Percentiles rank a stretch among this genome's conserved stretches.
Conservation (phyloP, 2,888 invertebrate species). For the Philereme transversata region DNA sequence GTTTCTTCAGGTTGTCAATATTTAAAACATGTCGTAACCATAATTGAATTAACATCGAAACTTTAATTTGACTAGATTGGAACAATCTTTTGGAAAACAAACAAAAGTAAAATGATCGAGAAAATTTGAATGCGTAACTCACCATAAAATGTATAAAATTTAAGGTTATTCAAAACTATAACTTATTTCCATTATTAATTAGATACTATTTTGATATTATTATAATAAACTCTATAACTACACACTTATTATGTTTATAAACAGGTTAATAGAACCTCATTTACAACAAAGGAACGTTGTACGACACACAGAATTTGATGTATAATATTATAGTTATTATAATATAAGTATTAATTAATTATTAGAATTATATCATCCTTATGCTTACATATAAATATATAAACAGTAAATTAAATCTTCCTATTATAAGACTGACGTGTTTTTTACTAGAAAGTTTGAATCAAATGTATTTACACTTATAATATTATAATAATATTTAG, state of each 20-base stretch:
- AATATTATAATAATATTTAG: constrained; percentile 66
- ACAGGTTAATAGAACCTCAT: constrained; percentile 70
- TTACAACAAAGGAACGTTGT: constrained; percentile 74
- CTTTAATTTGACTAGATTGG: too few species aligned
- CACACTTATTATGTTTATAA: constrained; percentile 59
- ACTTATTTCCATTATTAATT: constrained; percentile 48
- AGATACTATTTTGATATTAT: constrained; percentile 50
- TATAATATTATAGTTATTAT: constrained; percentile 51
- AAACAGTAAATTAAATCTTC: constrained; percentile 53
- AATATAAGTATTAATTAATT: neutral
- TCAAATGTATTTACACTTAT: constrained; percentile 68
- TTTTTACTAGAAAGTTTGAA: constrained; percentile 64
- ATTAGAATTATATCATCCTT: constrained; percentile 36
- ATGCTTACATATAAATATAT: constrained; percentile 58
- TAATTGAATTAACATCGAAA: too few species aligned
- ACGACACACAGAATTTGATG: constrained; percentile 67
- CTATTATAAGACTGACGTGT: constrained; percentile 64
- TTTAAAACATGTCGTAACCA: too few species aligned
- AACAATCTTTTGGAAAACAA: too few species aligned
- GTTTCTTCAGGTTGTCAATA: too few species aligned
- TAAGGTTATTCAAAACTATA: constrained; percentile 54
- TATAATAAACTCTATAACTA: constrained; percentile 60
- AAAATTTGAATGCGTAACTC: constrained; percentile 54
- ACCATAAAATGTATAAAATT: constrained; percentile 61
- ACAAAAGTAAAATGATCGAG: neutral